Evolutionary conservation across 2,113 vertebrate genomes (phyloP).

Genomic region (Amazona vittata): DNA sequence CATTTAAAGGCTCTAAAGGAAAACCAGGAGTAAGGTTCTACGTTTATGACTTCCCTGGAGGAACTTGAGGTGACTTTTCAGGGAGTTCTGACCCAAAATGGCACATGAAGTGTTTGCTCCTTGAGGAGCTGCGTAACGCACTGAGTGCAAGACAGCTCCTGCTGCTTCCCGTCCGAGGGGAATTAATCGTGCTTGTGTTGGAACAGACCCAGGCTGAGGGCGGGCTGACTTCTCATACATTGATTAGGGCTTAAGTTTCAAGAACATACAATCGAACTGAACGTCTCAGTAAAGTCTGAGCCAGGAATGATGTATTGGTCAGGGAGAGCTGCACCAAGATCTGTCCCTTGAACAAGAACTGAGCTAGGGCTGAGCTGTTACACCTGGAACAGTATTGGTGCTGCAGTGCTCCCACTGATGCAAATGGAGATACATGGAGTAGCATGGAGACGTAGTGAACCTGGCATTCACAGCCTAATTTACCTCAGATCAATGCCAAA

Average conservation of each 20-base stretch:
- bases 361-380: not conserved
- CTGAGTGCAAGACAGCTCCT: not conserved
- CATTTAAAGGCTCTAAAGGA: not conserved
- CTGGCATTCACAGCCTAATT: not conserved
- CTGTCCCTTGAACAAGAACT: not conserved
- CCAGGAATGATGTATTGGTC: not conserved
- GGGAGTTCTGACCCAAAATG: not conserved
- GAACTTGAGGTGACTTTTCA: not conserved
- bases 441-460: not conserved
- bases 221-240: not conserved
- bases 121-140: not conserved
- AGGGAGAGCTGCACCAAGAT: not conserved
- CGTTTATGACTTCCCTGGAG: not conserved
- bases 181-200: not conserved
- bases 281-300: not conserved
- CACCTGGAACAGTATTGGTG: fast-evolving
- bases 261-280: not conserved
- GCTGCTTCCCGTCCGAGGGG: not conserved
- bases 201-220: not conserved
- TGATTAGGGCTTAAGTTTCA: not conserved
- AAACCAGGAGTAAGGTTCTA: not conserved
- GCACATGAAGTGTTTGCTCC: not conserved
- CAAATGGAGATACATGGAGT: not conserved
- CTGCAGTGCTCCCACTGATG: not conserved
- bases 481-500: not conserved